Percentiles rank a stretch among this genome's conserved stretches.
phyloP scores from a whole-genome alignment of 2,113 vertebrate species.

The Rousettus leschenaultii region DNA sequence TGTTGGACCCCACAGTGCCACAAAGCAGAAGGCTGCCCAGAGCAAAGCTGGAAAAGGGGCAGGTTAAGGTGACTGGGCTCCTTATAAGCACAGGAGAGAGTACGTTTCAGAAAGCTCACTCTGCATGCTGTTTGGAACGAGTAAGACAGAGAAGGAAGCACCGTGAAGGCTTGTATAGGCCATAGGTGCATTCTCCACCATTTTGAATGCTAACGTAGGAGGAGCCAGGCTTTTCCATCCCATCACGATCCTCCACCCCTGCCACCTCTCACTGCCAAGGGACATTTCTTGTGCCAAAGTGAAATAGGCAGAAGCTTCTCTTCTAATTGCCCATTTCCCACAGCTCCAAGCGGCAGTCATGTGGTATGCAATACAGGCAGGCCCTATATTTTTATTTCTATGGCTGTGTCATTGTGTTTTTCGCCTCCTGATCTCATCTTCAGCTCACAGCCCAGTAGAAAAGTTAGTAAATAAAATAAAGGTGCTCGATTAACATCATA shows the following conservation, averaged over 20 bases:
- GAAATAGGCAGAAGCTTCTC: neutral
- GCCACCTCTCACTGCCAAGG: neutral
- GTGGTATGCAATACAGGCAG: neutral
- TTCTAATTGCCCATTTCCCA: neutral
- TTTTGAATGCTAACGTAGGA: neutral
- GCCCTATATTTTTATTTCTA: neutral
- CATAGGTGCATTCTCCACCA: neutral
- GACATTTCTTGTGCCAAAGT: neutral
- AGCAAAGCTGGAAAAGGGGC: neutral
- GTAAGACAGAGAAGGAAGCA: neutral
- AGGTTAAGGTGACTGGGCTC: neutral
- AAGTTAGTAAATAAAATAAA: neutral
- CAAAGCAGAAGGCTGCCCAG: neutral
- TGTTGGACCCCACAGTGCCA: fast-evolving
- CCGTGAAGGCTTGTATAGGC: too few relatives aligned
- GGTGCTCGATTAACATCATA: neutral
- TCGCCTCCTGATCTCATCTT: neutral
- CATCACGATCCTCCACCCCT: neutral
- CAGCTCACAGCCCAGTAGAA: neutral
- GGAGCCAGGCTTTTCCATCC: neutral
- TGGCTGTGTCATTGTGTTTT: neutral
- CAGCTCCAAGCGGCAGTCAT: neutral
- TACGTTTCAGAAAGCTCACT: neutral
- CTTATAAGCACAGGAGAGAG: neutral
- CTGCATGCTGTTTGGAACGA: neutral